Evolutionary conservation across 2,888 invertebrate genomes (phyloP), one percentile per base, ranked within the genome.

Genomic region (Xestia sexstrigata): DNA sequence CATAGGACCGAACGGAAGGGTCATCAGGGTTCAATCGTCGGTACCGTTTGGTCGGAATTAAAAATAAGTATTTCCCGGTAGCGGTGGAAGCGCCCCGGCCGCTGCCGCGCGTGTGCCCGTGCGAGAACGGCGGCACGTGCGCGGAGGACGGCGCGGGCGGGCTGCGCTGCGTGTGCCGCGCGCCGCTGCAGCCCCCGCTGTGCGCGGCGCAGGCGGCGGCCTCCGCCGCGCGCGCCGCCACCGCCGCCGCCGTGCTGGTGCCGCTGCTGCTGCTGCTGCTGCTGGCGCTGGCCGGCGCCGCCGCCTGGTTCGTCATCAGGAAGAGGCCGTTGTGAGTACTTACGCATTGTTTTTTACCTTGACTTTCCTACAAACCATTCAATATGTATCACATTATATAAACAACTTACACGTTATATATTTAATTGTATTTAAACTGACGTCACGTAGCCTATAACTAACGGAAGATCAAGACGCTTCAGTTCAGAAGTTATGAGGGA

Each of bases 71-170:
- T 60, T 15, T 60, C 15, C 9, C 17, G 17, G 0, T n/a, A 74
- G 83, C 83, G 8, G 97, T 98, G 69, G 99, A 99, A 93, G 94
- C 97, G 17, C 97, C 98, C 69, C 97, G 98, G 72, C 98, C 98
- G 0, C 97, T 97, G 79, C 99, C 99, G 4, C 97, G 97, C 88
- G 97, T 98, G 65, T 99, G 99, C 88, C 97, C 97, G 70, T 99
- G 99, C 94, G 97, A 98, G 93, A 99, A 99, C 93, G 99, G 99
- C 76, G 99, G 99, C 58, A 93, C 97, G 72, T 99, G 99, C 94
- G 93, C 94, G 49, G 91, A 90, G 58, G 95, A 95, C 1, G 95
- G 94, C 11, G 97, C 95, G 17, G 96, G 95, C 55, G 76, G 20
- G 81, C 94, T 98, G 79, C 90, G 91, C 49, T 99, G 99, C 95